Conservation (phyloP, 2,888 invertebrate species). For the Cephus nigrinus region DNA sequence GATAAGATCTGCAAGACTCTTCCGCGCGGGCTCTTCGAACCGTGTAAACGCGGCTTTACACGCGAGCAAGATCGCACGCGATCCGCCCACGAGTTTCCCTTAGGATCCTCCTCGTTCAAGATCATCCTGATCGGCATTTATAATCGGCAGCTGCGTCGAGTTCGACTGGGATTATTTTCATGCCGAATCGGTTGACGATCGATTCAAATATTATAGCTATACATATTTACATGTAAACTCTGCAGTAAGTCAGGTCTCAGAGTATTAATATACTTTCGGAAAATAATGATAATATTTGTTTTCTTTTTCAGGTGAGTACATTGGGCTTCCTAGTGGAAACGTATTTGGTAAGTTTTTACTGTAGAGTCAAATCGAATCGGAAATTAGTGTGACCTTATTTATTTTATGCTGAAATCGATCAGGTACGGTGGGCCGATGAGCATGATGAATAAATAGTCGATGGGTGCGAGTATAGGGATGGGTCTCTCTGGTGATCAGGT, state of each 20-base stretch:
- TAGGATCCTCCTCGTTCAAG: neutral
- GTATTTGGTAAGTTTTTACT: neutral
- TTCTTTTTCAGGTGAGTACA: neutral
- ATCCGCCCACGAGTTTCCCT: neutral
- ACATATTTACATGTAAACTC: neutral
- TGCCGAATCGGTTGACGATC: neutral
- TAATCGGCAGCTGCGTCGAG: neutral
- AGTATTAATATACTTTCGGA: neutral
- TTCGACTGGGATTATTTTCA: no score
- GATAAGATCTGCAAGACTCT: conserved; percentile 41
- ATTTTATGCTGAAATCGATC: neutral
- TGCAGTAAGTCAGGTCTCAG: neutral
- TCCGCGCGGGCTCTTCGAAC: conserved; percentile 40
- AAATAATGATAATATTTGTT: neutral
- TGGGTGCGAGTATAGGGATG: neutral
- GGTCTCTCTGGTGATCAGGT: neutral
- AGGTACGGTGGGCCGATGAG: neutral
- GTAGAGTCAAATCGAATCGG: neutral
- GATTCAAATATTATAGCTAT: neutral
- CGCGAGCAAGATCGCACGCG: conserved; percentile 38
- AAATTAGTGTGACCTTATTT: neutral
- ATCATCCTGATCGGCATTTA: neutral
- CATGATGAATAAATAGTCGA: neutral
- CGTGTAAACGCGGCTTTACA: conserved; percentile 56
- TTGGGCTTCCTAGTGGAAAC: neutral